Evolutionary conservation across 2,113 vertebrate species (phyloP).

Genomic region (Apteryx owenii): DNA sequence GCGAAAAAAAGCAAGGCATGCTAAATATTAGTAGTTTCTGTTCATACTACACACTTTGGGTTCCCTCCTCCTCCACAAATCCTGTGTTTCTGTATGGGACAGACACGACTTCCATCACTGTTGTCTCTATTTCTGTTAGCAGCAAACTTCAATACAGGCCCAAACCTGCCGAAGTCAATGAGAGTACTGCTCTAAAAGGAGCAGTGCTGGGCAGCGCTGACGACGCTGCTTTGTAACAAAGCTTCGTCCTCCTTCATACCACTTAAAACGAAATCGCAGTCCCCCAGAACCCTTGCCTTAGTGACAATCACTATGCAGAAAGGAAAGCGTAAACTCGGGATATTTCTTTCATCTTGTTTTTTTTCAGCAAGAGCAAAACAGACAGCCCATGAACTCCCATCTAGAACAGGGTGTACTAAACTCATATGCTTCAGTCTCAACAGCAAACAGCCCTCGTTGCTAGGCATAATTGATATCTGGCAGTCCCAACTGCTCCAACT

Average conservation of each 20-base stretch:
- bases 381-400: constrained; percentile 14
- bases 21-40: neutral
- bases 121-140: neutral
- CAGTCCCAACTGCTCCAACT: constrained; percentile 9
- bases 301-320: neutral
- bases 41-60: neutral
- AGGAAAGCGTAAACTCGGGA: neutral
- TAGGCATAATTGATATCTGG: constrained; percentile 38
- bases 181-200: neutral
- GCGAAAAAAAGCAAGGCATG: neutral
- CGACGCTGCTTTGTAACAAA: fast-evolving
- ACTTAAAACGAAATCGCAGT: neutral
- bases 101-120: neutral
- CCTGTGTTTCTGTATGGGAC: neutral
- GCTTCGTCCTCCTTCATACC: neutral
- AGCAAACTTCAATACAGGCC: neutral
- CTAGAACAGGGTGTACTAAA: constrained; percentile 42
- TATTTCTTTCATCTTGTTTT: constrained; percentile 18
- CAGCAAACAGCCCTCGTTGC: constrained; percentile 32
- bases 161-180: neutral
- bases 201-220: fast-evolving
- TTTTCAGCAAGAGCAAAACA: neutral
- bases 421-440: neutral
- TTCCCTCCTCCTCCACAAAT: neutral
- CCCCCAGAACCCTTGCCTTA: neutral